These are phyloP conservation scores for Epinotia ramella DNA, from an alignment of 2,888 invertebrate genomes.

Conservation along the genomic window DNA sequence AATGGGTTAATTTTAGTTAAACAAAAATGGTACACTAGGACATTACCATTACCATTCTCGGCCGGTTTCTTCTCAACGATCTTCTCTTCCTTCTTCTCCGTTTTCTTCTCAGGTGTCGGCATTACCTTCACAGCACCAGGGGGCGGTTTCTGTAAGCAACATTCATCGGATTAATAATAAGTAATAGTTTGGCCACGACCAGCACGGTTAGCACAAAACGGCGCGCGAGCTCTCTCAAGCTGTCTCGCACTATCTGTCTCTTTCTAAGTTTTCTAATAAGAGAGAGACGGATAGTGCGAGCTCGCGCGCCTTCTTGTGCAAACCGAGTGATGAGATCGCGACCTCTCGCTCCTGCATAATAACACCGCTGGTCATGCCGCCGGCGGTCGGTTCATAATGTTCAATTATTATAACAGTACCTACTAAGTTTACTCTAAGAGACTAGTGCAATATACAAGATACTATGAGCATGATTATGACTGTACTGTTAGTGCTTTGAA, in stretches of 20 bases:
- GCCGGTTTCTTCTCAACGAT: slow-evolving; percentile 71
- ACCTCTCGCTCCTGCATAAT: too few relatives aligned
- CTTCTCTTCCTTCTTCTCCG: slow-evolving; percentile 70
- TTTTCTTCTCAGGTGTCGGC: slow-evolving; percentile 87
- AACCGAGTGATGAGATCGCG: too few relatives aligned
- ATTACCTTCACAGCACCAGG: slow-evolving; percentile 93
- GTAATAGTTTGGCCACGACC: not conserved
- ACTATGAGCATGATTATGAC: slow-evolving; percentile 40
- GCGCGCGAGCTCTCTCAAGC: too few relatives aligned
- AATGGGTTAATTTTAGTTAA: too few relatives aligned
- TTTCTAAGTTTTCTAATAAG: too few relatives aligned
- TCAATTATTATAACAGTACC: not conserved
- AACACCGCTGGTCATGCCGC: too few relatives aligned
- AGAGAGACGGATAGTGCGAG: too few relatives aligned
- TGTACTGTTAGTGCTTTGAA: not conserved
- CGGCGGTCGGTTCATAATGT: too few relatives aligned
- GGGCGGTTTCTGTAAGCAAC: slow-evolving; percentile 88
- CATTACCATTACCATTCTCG: slow-evolving; percentile 70
- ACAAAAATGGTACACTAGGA: not conserved
- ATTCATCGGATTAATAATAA: slow-evolving; percentile 8
- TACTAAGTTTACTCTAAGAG: slow-evolving; percentile 21
- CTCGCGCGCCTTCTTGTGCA: too few relatives aligned
- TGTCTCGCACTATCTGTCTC: too few relatives aligned
- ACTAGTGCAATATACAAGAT: slow-evolving; percentile 43
- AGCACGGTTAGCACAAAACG: too few relatives aligned